These are phyloP conservation scores for Stenichneumon culpator DNA, from an alignment of 2,888 invertebrate species.

Conservation along the genomic window DNA sequence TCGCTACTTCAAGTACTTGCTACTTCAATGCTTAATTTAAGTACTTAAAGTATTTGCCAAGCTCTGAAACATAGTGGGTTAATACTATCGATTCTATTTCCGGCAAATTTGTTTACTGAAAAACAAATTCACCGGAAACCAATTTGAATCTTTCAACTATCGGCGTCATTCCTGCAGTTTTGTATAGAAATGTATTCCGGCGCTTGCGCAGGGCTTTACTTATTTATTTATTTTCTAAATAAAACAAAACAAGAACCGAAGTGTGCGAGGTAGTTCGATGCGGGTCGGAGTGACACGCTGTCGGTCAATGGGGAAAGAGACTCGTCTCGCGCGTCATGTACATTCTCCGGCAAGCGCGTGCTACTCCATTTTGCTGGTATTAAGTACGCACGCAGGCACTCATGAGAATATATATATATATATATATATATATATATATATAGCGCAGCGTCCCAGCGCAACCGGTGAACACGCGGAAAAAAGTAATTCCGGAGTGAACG, in stretches of 20 bases:
- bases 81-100: no score
- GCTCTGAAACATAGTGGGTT: no score
- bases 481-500: constrained; percentile 39
- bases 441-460: constrained; percentile 2
- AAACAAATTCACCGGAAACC: no score
- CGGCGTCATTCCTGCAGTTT: no score
- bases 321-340: constrained; percentile 42
- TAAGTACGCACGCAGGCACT: constrained; percentile 47
- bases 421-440: constrained; percentile 37
- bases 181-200: no score
- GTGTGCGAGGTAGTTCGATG: constrained; percentile 49
- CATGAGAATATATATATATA: constrained; percentile 32
- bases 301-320: constrained; percentile 54
- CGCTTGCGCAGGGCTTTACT: no score
- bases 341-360: constrained; percentile 68
- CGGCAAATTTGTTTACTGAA: no score
- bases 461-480: constrained; percentile 27
- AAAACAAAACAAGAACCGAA: neutral
- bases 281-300: constrained; percentile 62
- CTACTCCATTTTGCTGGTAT: constrained; percentile 56
- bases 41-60: no score
- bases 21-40: no score
- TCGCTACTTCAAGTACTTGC: no score
- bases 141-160: no score
- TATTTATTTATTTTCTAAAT: no score